Evolutionary conservation across 2,113 vertebrate genomes (phyloP), one percentile per base, ranked within the genome.

Genomic region (Hippocampus guttulatus): DNA sequence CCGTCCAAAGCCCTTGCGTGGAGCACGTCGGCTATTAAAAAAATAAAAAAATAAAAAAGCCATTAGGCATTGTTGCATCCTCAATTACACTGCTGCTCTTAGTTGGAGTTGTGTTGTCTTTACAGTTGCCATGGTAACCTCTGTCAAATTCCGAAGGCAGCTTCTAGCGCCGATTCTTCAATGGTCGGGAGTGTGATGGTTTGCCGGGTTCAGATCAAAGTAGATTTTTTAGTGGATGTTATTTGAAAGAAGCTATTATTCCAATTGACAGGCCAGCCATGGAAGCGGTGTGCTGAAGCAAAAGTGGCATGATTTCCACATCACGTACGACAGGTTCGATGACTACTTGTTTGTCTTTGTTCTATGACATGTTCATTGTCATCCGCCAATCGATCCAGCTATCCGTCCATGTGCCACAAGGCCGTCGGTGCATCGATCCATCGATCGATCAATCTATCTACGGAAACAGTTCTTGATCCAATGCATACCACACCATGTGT

Each of bases 121-220:
- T 23, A 43, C 63, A 64, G 63, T 64, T 23, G n/a, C 63, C 63
- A 41, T 41, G 38, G 61, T 41, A 63, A 63, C 61, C 30, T 10
- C 12, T 64, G 6, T 23, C 40, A 43, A 23, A 40, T 8, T 45
- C 7, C n/a, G 7, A 45, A 12, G 3, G 60, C 18, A 38, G 60
- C 30, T 38, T 62, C 20, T 30, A 62, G 21, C 52, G 21, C 10
- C 14, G 5, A 43, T 10, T 64, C 20, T 21, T 47, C 12, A 11
- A 6, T 21, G 38, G 12, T 25, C n/a, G 14, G 33, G 5, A 23
- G 25, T 23, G 41, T 43, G n/a, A n/a, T 8, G n/a, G 12, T 45
- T 64, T 18, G 12, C 15, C 15, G 7, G 15, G 3, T 16, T 60
- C 58, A 20, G 11, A 12, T 1, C 20, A 14, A 3, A 21, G 10